Base-by-base conservation (phyloP, 2,888 invertebrate species). In the Acrobasis suavella region DNA sequence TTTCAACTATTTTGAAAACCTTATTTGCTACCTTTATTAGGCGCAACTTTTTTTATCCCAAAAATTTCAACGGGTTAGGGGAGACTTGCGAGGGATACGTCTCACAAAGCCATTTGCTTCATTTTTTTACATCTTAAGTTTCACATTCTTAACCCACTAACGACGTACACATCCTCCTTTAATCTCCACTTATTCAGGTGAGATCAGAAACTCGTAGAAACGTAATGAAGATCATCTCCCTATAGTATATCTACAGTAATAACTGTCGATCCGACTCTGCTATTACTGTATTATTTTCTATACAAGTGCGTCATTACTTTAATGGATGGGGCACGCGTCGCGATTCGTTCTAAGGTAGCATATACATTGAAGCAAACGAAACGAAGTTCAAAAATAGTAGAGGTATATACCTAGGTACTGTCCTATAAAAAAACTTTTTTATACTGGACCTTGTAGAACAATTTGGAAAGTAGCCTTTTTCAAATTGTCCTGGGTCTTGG, bases 201-300 rank as follows among this genome's bases (percentile, higher is more conserved):
- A 72, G 73, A 70, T 71, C 73, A 70, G 78, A 77, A 80, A 78
- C 73, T 68, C 64, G 62, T 69, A 70, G 72, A 77, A 77, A 69
- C 67, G 67, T 72, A 75, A 75, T 73, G 72, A 72, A 70, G 71
- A 70, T 68, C 72, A 69, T 74, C 73, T 72, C 72, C 71, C 66
- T 64, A 62, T 14, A 56, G 66, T 65, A 66, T 64, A 62, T 64
- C 65, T 65, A 69, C 67, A 69, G 71, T 74, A 80, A 77, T 80
- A 75, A 74, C 73, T 73, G 75, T 76, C 80, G 76, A 81, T 81
- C 79, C 73, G 80, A 83, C 82, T 77, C 75, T 72, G 73, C 75
- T 76, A 87, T 87, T 85, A 80, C 86, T 81, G 83, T 83, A 80
- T 69, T 82, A 83, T 83, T 83, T 84, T 86, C 86, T 83, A 79